Conservation (phyloP, 1,140 invertebrate genomes). For the Triops cancriformis region DNA sequence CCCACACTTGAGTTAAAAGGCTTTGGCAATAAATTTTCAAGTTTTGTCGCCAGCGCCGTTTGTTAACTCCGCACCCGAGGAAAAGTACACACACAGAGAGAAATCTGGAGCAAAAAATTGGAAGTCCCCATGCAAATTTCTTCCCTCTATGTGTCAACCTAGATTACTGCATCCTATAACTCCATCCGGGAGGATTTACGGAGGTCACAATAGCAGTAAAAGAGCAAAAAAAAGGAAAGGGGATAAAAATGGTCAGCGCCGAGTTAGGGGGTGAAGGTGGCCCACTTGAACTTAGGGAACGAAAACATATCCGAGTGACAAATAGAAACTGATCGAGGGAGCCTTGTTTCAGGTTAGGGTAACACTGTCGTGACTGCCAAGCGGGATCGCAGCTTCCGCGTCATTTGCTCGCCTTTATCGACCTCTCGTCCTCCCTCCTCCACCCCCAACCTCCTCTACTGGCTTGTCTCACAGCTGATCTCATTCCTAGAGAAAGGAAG, state of each 20-base stretch:
- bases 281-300: background rate
- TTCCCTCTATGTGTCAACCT: too few species aligned
- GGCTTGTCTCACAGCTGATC: background rate
- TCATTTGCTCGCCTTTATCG: constrained; percentile 12
- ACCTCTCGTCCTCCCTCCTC: background rate
- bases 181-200: too few species aligned
- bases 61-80: too few species aligned
- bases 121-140: too few species aligned
- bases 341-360: background rate
- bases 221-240: background rate
- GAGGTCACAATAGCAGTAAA: too few species aligned
- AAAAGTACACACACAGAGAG: too few species aligned
- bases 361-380: background rate
- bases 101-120: too few species aligned
- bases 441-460: background rate
- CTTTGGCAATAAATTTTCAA: too few species aligned
- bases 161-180: too few species aligned
- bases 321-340: background rate
- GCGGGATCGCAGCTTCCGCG: background rate
- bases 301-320: background rate
- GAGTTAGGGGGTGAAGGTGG: background rate
- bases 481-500: background rate
- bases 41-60: too few species aligned
- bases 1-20: too few species aligned
- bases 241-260: background rate